These are phyloP conservation scores for Lamellibrachia columna DNA, from an alignment of 2,888 invertebrate species.

Conservation along the genomic window DNA sequence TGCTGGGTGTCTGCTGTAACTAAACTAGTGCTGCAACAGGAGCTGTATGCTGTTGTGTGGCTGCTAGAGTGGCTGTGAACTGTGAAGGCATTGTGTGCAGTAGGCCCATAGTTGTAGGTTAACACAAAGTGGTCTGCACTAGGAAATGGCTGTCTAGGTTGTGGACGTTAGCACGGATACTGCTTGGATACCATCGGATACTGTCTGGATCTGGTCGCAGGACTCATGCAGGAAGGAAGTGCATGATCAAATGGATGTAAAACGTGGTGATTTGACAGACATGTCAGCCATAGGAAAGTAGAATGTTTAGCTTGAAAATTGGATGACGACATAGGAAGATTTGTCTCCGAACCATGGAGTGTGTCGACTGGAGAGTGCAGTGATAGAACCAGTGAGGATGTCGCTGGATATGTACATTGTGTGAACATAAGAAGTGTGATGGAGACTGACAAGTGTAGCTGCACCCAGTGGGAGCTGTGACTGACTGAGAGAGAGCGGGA, in stretches of 20 bases:
- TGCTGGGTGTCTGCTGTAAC: not conserved
- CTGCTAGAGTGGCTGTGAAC: not conserved
- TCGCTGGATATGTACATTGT: not conserved
- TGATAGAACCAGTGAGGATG: not conserved
- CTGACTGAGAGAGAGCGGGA: not conserved
- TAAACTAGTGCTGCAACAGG: not conserved
- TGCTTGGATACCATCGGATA: too few species aligned
- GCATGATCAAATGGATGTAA: not conserved
- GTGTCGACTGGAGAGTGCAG: not conserved
- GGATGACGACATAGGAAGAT: not conserved
- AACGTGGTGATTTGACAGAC: not conserved
- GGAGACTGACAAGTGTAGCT: not conserved
- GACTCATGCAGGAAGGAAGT: not conserved
- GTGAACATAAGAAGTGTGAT: not conserved
- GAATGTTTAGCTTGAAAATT: not conserved
- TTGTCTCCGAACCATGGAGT: not conserved
- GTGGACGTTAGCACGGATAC: not conserved
- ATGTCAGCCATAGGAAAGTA: not conserved
- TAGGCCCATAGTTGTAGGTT: not conserved
- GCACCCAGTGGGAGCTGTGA: not conserved
- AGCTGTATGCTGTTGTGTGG: not conserved
- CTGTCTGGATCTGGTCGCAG: not conserved
- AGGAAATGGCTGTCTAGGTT: not conserved
- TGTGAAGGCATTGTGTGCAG: not conserved
- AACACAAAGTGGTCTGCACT: not conserved